Conservation (phyloP, 2,888 invertebrate species). For the Agrochola circellaris region DNA sequence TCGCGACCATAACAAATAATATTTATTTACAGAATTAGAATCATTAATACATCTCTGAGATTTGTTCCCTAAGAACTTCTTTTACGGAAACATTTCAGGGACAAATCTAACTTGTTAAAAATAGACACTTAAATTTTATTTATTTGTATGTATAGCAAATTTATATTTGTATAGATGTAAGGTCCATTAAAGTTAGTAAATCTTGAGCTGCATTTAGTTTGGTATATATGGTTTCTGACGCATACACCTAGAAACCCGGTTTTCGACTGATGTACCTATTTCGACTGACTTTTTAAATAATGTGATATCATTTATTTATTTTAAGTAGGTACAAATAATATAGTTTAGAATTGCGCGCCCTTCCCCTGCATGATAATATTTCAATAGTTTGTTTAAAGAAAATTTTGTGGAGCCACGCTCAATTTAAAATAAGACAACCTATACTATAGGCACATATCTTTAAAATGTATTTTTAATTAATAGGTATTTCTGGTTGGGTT, state of each 20-base stretch:
- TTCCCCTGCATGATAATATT: background rate
- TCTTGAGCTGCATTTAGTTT: too few relatives aligned
- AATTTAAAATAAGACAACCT: background rate
- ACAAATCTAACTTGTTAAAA: too few relatives aligned
- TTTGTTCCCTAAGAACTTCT: too few relatives aligned
- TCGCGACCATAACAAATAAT: too few relatives aligned
- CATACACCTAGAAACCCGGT: background rate
- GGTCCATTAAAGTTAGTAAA: too few relatives aligned
- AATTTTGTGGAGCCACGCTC: slow-evolving; percentile 2
- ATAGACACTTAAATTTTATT: too few relatives aligned
- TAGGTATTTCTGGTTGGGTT: background rate
- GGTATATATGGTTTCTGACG: too few relatives aligned
- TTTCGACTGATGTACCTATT: slow-evolving; percentile 16
- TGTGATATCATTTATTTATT: slow-evolving; percentile 15
- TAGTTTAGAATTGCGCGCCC: slow-evolving; percentile 18
- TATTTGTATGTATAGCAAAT: too few relatives aligned
- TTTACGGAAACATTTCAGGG: too few relatives aligned
- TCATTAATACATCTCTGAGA: too few relatives aligned
- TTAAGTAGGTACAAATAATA: background rate
- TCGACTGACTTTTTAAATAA: slow-evolving; percentile 8
- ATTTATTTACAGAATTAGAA: too few relatives aligned
- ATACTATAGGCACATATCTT: background rate
- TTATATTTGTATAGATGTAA: too few relatives aligned
- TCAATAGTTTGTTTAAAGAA: background rate
- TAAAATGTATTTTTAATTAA: background rate